Base-by-base conservation (phyloP, 2,113 vertebrate genomes). In the Zosterops pallidus region DNA sequence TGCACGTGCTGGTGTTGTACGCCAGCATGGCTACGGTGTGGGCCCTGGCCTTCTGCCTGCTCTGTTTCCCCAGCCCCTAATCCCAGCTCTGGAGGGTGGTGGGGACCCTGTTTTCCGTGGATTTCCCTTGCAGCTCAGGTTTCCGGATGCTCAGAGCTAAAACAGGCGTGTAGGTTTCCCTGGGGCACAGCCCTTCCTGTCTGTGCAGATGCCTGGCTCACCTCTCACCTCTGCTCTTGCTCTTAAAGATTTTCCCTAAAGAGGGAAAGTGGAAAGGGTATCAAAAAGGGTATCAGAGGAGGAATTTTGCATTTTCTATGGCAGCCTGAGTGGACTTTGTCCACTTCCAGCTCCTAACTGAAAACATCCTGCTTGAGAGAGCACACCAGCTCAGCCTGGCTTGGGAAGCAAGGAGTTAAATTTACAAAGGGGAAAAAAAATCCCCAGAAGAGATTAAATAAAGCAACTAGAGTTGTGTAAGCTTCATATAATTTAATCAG, bases 401-500 rank as follows among this genome's bases (percentile, higher is more conserved):
- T 21, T 83, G 80, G 79, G 80, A 92, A 91, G 23, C 39, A 77
- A 83, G 46, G 78, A 21, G 94, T 97, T 97, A 96, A 92, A 78
- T 39, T 85, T 74, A 50, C 15, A 12, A 90, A 77, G 68, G 53
- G 71, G 68, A 16, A 41, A 64, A 87, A 81, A 64, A 57, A 76
- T 42, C 39, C 91, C 80, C 86, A 6, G 44, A 96, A 95, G 94
- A 92, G 75, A 94, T 95, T 96, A 96, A 95, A 96, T 95, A 93
- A 90, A 89, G 90, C 93, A 93, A 87, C 81, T 93, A 78, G 69
- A 79, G 87, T 96, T 97, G 88, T 96, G 77, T 94, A 95, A 96
- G 94, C 90, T 80, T 95, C 76, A 46, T 90, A 82, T 95, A 96
- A 95, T 97, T 95, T 92, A 96, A 96, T 97, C 95, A 92, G 90